Conservation (phyloP, 1,140 invertebrate genomes). For the Musca vetustissima region DNA sequence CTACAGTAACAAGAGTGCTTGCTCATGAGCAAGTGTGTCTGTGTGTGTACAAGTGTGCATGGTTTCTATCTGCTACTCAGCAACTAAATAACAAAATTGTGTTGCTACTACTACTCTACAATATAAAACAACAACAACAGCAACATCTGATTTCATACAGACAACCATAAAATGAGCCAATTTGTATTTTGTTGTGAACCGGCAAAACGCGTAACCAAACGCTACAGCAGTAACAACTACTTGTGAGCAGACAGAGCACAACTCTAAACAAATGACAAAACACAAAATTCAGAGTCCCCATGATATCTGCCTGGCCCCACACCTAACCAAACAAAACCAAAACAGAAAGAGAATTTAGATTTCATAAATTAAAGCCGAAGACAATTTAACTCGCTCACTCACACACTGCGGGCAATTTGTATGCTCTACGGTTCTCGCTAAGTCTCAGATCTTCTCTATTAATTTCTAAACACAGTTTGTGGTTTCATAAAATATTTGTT, state of each 20-base stretch:
- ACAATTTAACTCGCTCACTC: no score
- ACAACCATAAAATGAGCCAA: constrained; percentile 3
- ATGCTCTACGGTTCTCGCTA: no score
- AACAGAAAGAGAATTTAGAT: no score
- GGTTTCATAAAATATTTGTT: no score
- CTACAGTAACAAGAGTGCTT: not conserved
- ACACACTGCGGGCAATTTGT: no score
- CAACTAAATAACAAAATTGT: not conserved
- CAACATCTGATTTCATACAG: not conserved
- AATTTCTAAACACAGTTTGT: no score
- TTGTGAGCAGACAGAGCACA: not conserved
- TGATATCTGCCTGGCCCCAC: no score
- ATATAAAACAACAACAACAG: constrained; percentile 10
- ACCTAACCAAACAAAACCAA: no score
- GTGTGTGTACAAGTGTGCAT: not conserved
- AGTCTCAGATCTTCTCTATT: no score
- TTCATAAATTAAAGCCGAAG: no score
- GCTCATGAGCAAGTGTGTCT: not conserved
- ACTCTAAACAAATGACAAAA: constrained; percentile 17
- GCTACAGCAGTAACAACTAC: no score
- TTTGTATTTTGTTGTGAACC: constrained; percentile 8
- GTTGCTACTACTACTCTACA: not conserved
- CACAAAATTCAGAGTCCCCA: no score
- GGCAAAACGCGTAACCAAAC: constrained; percentile 18
- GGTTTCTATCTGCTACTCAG: constrained; percentile 7